Evolutionary conservation across 2,888 invertebrate genomes (phyloP).

Genomic region (Ectemnius continuus): DNA sequence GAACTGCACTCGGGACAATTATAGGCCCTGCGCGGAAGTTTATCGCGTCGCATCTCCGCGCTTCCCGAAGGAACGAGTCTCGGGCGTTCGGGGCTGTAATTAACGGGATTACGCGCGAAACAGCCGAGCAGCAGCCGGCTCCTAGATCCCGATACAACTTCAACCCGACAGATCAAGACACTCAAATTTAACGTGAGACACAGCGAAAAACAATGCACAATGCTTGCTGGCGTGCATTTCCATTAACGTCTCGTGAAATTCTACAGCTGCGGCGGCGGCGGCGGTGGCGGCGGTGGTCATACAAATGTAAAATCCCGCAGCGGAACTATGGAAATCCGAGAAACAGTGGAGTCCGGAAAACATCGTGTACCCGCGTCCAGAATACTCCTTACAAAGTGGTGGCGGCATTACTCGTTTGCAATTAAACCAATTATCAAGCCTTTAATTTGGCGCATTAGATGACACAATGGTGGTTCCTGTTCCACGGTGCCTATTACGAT

Average conservation of each 20-base stretch:
- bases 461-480: conserved; percentile 43
- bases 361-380: neutral
- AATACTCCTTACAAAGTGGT: conserved; percentile 21
- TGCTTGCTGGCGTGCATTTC: neutral
- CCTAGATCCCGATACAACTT: neutral
- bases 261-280: neutral
- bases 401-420: conserved; percentile 42
- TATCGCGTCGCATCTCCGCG: neutral
- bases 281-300: neutral
- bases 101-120: neutral
- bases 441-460: conserved; percentile 48
- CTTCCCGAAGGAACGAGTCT: neutral
- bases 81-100: neutral
- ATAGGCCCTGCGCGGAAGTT: conserved; percentile 3
- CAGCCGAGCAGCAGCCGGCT: neutral
- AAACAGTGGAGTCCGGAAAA: conserved; percentile 9
- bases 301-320: neutral
- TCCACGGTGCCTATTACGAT: conserved; percentile 44
- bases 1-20: conserved; percentile 5
- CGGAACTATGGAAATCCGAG: conserved; percentile 5
- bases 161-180: neutral
- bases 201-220: neutral
- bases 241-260: neutral
- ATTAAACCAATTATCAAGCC: conserved; percentile 35
- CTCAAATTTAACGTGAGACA: neutral